A percentile compares a stretch with the other conserved stretches of the same genome.
Evolutionary conservation across 2,888 invertebrate genomes (phyloP).

Genomic region (Gastracanthus pulcherrimus): DNA sequence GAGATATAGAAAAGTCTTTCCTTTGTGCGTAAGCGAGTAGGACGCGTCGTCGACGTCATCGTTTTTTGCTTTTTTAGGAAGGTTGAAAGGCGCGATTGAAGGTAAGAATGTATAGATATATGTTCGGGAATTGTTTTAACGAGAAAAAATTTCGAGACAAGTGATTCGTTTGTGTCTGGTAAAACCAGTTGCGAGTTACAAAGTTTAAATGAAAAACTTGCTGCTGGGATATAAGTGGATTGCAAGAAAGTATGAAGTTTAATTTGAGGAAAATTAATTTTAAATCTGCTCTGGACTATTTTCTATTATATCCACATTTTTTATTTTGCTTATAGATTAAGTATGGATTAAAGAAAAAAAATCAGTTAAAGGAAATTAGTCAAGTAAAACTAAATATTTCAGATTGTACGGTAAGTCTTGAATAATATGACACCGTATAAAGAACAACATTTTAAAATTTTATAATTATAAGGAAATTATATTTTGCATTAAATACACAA

Average conservation of each 20-base stretch:
- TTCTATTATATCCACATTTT: neutral
- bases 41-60: too few relatives aligned
- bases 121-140: slow-evolving; percentile 27
- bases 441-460: too few relatives aligned
- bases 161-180: slow-evolving; percentile 12
- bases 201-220: slow-evolving; percentile 50
- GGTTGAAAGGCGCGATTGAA: too few relatives aligned
- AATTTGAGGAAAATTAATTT: slow-evolving; percentile 3
- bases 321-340: neutral
- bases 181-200: slow-evolving; percentile 13
- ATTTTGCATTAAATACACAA: too few relatives aligned
- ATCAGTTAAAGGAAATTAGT: neutral
- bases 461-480: too few relatives aligned
- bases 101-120: neutral
- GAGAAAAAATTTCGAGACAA: slow-evolving; percentile 32
- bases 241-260: slow-evolving; percentile 20
- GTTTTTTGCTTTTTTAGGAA: too few relatives aligned
- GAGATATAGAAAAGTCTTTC: neutral
- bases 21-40: neutral
- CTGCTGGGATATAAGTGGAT: slow-evolving; percentile 8
- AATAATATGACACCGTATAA: too few relatives aligned
- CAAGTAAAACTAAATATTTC: too few relatives aligned
- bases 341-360: neutral
- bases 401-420: too few relatives aligned
- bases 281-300: neutral